These are phyloP conservation scores for Grammomys dolichurus DNA, from an alignment of 2,113 vertebrate genomes.

Conservation along the genomic window DNA sequence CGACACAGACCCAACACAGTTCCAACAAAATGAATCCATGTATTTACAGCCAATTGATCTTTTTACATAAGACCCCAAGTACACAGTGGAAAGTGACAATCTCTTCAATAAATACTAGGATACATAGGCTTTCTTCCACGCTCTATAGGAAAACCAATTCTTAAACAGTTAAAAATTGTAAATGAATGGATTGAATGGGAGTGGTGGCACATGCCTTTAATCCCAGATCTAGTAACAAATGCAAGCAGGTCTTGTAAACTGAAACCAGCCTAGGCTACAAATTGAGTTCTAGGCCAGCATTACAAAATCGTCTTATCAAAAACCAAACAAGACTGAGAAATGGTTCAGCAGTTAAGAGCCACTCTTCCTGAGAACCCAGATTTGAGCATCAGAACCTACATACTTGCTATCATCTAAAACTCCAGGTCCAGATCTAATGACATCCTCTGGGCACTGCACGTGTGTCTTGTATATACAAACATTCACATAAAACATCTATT, in stretches of 20 bases:
- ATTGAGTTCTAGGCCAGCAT: neutral
- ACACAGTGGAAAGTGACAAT: neutral
- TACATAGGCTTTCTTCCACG: neutral
- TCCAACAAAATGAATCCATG: neutral
- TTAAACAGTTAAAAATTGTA: neutral
- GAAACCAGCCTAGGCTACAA: neutral
- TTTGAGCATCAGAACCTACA: neutral
- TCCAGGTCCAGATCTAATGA: neutral
- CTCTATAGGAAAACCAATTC: neutral
- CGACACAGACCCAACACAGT: neutral
- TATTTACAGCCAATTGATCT: neutral
- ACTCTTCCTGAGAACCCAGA: neutral
- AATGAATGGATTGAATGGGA: neutral
- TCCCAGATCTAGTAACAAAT: neutral
- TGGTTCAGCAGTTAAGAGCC: neutral
- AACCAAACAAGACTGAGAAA: neutral
- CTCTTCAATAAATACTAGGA: neutral
- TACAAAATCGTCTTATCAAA: neutral
- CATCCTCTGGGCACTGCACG: neutral
- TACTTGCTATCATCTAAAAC: neutral
- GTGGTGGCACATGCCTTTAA: neutral
- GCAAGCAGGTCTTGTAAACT: neutral
- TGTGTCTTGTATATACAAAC: neutral
- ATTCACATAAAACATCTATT: neutral
- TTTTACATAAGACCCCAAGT: neutral